Evolutionary conservation across 2,888 invertebrate genomes (phyloP), one percentile per base, ranked within the genome.

Genomic region (Synergus itoensis): DNA sequence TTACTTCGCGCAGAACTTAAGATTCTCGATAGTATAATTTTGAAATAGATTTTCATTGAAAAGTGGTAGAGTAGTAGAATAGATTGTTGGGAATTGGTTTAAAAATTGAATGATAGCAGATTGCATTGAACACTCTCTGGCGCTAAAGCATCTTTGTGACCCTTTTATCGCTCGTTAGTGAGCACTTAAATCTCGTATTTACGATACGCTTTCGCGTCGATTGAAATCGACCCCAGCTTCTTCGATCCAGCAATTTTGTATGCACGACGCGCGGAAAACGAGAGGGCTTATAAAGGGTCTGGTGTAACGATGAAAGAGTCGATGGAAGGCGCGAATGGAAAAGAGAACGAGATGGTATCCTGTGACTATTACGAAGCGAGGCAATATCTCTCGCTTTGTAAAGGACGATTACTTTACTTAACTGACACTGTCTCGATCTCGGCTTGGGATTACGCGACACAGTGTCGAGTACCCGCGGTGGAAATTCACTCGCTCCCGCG

Each of bases 401-500:
- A 63, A 48, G 57, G 53, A 60, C 78, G 73, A 62, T 41, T 73
- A 73, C 53, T 73, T 73, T 73, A 53, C 53, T 73, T 73, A 69
- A 79, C 63, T 48, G 75, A 64, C 79, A 45, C 18, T 60, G 60
- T 48, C 76, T 43, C 76, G 76, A 67, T 60, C 65, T 43, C 11
- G 67, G 41, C 57, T 76, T 45, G 62, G 76, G 80, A 84, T 85
- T 82, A 81, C 84, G 82, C 83, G 82, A 84, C 84, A 81, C 84
- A 83, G 80, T 82, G 83, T 82, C 82, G 85, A 83, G 82, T 85
- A 80, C 80, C 80, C 81, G 89, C 81, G 89, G 89, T 89, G 88
- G 89, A 60, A 60, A 60, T 48, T 48, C 48, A 48, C 16, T 48
- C 16, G 8, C 7, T 48, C n/a, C 11, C 60, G 21, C 21, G 60